Conservation (phyloP, 2,113 vertebrate genomes). For the Sphyrna mokarran region DNA sequence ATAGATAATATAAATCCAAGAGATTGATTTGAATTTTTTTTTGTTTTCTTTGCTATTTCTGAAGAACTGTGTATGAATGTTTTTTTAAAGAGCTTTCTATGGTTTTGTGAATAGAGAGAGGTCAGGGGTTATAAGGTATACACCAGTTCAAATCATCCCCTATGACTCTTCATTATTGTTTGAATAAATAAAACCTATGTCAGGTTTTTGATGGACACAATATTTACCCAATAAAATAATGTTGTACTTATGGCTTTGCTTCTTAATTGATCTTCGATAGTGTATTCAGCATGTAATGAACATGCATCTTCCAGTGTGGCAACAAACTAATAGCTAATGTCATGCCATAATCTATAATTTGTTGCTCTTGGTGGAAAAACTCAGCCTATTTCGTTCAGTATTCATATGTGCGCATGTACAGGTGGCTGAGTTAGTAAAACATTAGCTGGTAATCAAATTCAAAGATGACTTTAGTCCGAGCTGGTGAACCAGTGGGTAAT, state of each 20-base stretch:
- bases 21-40: not conserved
- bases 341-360: not conserved
- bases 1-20: not conserved
- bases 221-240: not conserved
- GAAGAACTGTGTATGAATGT: not conserved
- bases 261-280: not conserved
- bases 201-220: not conserved
- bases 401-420: not conserved
- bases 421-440: not conserved
- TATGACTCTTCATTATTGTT: not conserved
- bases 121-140: not conserved
- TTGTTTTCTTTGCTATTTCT: not conserved
- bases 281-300: not conserved
- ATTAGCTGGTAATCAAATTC: not conserved
- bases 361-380: not conserved
- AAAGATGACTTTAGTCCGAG: not conserved
- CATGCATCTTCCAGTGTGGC: not conserved
- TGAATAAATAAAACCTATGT: not conserved
- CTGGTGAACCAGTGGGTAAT: not conserved
- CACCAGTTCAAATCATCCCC: not conserved
- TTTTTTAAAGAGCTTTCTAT: not conserved
- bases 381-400: not conserved
- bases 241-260: not conserved
- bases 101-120: not conserved
- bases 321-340: not conserved